A percentile compares a stretch with the other conserved stretches of the same genome.
Conservation (phyloP, 2,888 invertebrate genomes). For the Boloria selene region DNA sequence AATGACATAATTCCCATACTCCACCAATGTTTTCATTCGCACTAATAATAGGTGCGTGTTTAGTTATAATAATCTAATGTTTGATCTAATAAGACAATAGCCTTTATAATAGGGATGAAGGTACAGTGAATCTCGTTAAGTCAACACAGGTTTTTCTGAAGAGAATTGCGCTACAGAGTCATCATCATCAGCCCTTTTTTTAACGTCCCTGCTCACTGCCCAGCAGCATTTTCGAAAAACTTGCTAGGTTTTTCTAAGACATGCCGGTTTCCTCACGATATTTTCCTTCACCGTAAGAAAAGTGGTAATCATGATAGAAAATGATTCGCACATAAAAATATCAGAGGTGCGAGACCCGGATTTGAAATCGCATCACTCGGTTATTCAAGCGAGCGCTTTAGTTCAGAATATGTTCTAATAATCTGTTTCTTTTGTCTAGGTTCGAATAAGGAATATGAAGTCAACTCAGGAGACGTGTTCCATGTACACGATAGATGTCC, state of each 20-base stretch:
- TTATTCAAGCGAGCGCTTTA: too few relatives aligned
- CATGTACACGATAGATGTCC: slow-evolving; percentile 66
- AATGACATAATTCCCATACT: slow-evolving; percentile 54
- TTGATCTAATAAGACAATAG: slow-evolving; percentile 2
- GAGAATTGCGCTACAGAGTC: not conserved
- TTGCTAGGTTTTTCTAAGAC: too few relatives aligned
- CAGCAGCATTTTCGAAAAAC: too few relatives aligned
- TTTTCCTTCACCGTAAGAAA: too few relatives aligned
- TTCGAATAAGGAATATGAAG: slow-evolving; percentile 68
- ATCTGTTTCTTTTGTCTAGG: slow-evolving; percentile 51
- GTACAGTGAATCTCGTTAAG: not conserved
- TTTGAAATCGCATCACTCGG: too few relatives aligned
- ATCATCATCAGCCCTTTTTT: too few relatives aligned
- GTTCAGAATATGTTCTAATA: slow-evolving; percentile 10
- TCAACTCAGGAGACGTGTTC: slow-evolving; percentile 69
- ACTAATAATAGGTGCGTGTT: slow-evolving; percentile 16
- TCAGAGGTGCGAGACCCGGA: too few relatives aligned
- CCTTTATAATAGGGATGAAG: not conserved
- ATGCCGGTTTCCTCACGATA: too few relatives aligned
- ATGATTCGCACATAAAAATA: too few relatives aligned
- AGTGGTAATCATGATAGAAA: too few relatives aligned
- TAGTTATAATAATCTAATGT: slow-evolving; percentile 14
- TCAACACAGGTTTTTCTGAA: not conserved
- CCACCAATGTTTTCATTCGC: slow-evolving; percentile 30
- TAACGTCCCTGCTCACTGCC: too few relatives aligned